Conservation (phyloP, 2,888 invertebrate genomes). For the Heteromyza rotundicornis region DNA sequence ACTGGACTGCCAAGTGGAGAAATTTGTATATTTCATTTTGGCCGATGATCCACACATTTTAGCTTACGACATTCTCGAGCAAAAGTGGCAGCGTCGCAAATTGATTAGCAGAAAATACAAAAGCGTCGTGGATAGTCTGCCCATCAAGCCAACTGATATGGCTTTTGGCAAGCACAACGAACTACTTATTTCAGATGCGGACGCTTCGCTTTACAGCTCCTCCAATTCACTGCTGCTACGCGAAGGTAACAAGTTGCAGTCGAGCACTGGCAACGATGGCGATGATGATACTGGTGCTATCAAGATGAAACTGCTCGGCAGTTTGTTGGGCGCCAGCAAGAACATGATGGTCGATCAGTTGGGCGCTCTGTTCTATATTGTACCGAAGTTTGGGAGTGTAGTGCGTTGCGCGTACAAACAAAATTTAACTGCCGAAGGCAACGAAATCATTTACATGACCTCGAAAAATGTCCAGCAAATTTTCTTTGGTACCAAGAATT, state of each 20-base stretch:
- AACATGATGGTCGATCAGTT: conserved; percentile 46
- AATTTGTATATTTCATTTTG: conserved; percentile 51
- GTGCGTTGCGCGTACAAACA: conserved; percentile 44
- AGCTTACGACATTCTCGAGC: conserved; percentile 52
- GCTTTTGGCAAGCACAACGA: conserved; percentile 48
- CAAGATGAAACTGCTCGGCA: conserved; percentile 43
- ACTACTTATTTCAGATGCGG: conserved; percentile 50
- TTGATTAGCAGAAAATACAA: conserved; percentile 47
- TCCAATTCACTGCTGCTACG: background rate
- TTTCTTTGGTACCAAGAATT: conserved; percentile 49
- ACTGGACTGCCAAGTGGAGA: conserved; percentile 46
- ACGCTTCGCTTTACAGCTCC: conserved; percentile 44
- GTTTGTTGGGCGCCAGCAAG: conserved; percentile 48
- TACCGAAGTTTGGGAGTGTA: conserved; percentile 55
- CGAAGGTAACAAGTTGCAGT: background rate
- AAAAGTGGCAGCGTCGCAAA: conserved; percentile 46
- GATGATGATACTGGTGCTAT: conserved; percentile 19
- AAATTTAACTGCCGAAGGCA: conserved; percentile 53
- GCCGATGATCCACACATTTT: conserved; percentile 41
- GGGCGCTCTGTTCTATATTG: conserved; percentile 53
- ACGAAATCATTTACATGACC: conserved; percentile 56
- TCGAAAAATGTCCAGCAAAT: conserved; percentile 57
- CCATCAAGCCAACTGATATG: conserved; percentile 49
- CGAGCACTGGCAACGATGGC: background rate
- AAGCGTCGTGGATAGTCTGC: conserved; percentile 42